Percentiles rank a stretch among this genome's conserved stretches.
phyloP scores from a whole-genome alignment of 2,797 vertebrate genomes.

The Peromyscus nudipes region DNA sequence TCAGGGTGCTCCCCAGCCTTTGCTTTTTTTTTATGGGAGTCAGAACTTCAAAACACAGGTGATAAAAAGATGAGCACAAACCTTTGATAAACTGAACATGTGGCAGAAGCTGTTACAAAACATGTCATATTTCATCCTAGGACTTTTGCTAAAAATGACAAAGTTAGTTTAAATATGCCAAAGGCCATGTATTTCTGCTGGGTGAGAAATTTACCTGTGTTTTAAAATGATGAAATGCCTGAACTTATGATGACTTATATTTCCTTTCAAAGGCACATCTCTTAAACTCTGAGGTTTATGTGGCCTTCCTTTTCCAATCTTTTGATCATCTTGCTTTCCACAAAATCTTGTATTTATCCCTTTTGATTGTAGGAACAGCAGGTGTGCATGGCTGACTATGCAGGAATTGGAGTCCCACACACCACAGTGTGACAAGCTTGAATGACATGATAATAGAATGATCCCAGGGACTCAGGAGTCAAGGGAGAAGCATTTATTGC shows the following conservation, averaged over 20 bases:
- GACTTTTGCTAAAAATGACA: background rate
- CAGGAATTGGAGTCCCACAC: slow-evolving; percentile 56
- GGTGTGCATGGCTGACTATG: slow-evolving; percentile 60
- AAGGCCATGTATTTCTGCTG: background rate
- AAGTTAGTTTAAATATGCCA: background rate
- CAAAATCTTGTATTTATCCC: slow-evolving; percentile 68
- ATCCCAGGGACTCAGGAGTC: slow-evolving; percentile 82
- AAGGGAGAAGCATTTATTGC: slow-evolving; percentile 86
- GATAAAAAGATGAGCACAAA: background rate
- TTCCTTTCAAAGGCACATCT: slow-evolving; percentile 52
- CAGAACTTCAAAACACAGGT: background rate
- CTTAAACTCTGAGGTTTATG: background rate
- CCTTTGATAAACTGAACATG: slow-evolving; percentile 51
- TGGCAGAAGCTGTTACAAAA: background rate
- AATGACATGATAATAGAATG: slow-evolving; percentile 86
- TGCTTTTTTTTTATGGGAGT: background rate
- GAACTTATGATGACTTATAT: background rate
- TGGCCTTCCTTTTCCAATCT: background rate
- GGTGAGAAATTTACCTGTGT: slow-evolving; percentile 3
- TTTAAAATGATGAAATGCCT: slow-evolving; percentile 42
- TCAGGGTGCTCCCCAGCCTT: background rate
- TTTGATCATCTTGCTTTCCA: slow-evolving; percentile 64
- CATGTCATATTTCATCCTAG: slow-evolving; percentile 23
- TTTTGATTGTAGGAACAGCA: slow-evolving; percentile 72
- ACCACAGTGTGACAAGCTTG: slow-evolving; percentile 83